These are phyloP conservation scores for Phania funesta DNA, from an alignment of 2,888 invertebrate genomes.

Conservation along the genomic window DNA sequence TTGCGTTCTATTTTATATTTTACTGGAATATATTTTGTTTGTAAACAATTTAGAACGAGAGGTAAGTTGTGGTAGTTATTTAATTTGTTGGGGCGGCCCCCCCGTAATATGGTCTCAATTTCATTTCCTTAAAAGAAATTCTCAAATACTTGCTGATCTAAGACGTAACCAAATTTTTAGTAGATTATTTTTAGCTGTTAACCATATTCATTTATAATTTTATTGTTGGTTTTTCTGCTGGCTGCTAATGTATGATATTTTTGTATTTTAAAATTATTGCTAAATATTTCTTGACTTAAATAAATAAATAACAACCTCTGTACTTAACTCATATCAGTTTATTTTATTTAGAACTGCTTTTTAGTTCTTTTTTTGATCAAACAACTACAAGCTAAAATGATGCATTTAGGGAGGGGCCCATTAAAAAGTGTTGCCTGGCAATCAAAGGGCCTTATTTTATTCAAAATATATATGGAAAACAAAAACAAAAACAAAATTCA, in stretches of 20 bases:
- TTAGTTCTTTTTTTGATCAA: too few relatives aligned
- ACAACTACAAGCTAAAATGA: too few relatives aligned
- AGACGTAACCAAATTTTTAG: background rate
- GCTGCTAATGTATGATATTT: slow-evolving; percentile 47
- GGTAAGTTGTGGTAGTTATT: slow-evolving; percentile 45
- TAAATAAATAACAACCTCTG: too few relatives aligned
- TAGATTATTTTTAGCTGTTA: slow-evolving; percentile 9
- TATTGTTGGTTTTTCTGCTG: slow-evolving; percentile 13
- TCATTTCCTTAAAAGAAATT: background rate
- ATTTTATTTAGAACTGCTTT: background rate
- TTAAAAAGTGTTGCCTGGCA: too few relatives aligned
- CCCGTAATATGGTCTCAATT: background rate
- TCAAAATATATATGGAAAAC: too few relatives aligned
- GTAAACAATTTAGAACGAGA: background rate
- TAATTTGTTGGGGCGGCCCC: background rate
- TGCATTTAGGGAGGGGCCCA: too few relatives aligned
- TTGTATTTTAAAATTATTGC: background rate
- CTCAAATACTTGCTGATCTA: background rate
- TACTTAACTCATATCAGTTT: background rate
- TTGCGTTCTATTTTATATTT: slow-evolving; percentile 25
- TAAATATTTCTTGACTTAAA: background rate
- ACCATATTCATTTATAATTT: background rate
- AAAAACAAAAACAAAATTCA: too few relatives aligned
- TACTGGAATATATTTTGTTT: slow-evolving; percentile 1
- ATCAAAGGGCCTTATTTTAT: too few relatives aligned